phyloP scores from a whole-genome alignment of 2,888 invertebrate genomes.

The Protophormia terraenovae region DNA sequence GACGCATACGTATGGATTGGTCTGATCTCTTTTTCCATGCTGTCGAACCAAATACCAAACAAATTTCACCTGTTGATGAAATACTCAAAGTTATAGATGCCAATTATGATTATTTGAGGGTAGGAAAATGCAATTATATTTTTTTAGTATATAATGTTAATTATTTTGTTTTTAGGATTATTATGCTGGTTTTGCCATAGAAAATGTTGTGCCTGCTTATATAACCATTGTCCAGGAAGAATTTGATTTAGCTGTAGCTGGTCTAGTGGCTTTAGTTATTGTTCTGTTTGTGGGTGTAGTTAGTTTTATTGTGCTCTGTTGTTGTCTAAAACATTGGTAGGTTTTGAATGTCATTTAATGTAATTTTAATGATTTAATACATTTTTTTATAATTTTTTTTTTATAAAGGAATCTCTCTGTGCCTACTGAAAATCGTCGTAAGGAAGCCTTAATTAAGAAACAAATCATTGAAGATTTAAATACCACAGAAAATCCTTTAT shows the following conservation, averaged over 20 bases:
- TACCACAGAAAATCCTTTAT: constrained; percentile 95
- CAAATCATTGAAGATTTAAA: constrained; percentile 92
- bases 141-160: not conserved
- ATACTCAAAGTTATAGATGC: constrained; percentile 91
- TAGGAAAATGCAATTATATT: constrained; percentile 56
- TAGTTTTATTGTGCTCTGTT: constrained; percentile 92
- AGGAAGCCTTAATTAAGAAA: constrained; percentile 91
- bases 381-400: not conserved
- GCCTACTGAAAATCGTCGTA: constrained; percentile 90
- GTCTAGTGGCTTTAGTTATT: constrained; percentile 91
- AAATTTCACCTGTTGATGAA: constrained; percentile 89
- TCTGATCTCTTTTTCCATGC: constrained; percentile 93
- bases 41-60: constrained; percentile 88
- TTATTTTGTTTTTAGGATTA: constrained; percentile 79
- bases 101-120: constrained; percentile 92
- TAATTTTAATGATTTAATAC: too few species aligned
- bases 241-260: constrained; percentile 93
- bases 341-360: too few species aligned
- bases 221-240: constrained; percentile 86
- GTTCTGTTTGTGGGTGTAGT: constrained; percentile 93
- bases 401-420: constrained; percentile 87
- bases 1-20: constrained; percentile 83
- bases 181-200: constrained; percentile 88
- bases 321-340: constrained; percentile 92
- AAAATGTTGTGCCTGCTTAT: constrained; percentile 88